Conservation (phyloP, 2,888 invertebrate genomes). For the Leptinotarsa peninsularis region DNA sequence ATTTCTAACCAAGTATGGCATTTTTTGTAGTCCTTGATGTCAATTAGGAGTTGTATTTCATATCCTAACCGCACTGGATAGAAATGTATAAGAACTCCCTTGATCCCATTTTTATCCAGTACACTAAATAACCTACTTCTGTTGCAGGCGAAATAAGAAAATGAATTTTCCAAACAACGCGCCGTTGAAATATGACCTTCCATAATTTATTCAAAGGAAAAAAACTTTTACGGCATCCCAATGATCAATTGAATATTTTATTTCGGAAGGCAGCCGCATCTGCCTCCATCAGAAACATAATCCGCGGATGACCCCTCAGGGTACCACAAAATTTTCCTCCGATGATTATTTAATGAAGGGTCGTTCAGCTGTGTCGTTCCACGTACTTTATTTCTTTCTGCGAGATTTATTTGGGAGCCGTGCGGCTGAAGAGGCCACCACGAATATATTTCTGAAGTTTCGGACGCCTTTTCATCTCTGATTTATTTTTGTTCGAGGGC, state of each 20-base stretch:
- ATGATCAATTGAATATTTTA: constrained; percentile 25
- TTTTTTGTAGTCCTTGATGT: too few relatives aligned
- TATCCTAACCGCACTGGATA: too few relatives aligned
- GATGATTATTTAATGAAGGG: constrained; percentile 29
- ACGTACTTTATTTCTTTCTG: constrained; percentile 21
- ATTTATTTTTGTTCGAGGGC: constrained; percentile 16
- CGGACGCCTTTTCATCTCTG: constrained; percentile 7
- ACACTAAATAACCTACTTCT: too few relatives aligned
- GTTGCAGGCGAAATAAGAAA: too few relatives aligned
- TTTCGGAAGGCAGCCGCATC: constrained; percentile 11
- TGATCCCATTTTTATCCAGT: background rate
- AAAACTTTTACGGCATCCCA: background rate
- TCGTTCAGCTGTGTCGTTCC: constrained; percentile 19
- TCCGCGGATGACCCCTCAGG: constrained; percentile 23
- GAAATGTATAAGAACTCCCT: too few relatives aligned
- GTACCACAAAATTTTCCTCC: constrained; percentile 27
- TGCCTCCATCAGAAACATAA: constrained; percentile 23
- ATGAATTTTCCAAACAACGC: too few relatives aligned
- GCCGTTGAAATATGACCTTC: too few relatives aligned
- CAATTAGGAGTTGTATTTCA: too few relatives aligned
- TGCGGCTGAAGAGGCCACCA: background rate
- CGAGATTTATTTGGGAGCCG: constrained; percentile 24
- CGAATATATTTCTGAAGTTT: constrained; percentile 2
- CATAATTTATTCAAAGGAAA: background rate
- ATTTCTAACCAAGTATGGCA: too few relatives aligned